These are phyloP conservation scores for Sphinx pinastri DNA, from an alignment of 2,888 invertebrate genomes.

Conservation along the genomic window DNA sequence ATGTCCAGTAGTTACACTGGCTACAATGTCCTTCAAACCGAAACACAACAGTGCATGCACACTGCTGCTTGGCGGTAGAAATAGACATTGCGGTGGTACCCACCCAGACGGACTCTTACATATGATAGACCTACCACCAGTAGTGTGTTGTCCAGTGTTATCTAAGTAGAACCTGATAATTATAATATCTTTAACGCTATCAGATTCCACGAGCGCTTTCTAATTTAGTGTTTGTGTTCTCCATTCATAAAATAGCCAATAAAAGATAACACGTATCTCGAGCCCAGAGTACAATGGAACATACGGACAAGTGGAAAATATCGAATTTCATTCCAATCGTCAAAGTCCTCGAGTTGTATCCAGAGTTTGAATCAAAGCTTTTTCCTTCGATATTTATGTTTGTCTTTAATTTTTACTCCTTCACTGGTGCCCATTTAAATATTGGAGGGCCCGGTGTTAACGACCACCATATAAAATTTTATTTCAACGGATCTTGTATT, in stretches of 20 bases:
- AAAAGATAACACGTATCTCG: conserved; percentile 57
- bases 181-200: conserved; percentile 17
- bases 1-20: too few relatives aligned
- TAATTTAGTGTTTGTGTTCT: conserved; percentile 39
- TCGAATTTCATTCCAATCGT: conserved; percentile 77
- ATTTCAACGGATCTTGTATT: conserved; percentile 73
- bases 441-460: conserved; percentile 65
- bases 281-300: conserved; percentile 62
- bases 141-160: too few relatives aligned
- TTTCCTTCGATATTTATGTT: conserved; percentile 76
- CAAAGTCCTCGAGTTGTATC: conserved; percentile 58
- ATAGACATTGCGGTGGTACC: too few relatives aligned
- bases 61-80: too few relatives aligned
- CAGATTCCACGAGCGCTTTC: conserved; percentile 25
- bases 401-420: conserved; percentile 82
- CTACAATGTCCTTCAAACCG: too few relatives aligned
- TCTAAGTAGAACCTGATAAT: conserved; percentile 20
- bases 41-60: too few relatives aligned
- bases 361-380: conserved; percentile 71
- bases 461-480: conserved; percentile 82
- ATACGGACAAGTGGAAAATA: conserved; percentile 68
- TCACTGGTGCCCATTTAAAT: conserved; percentile 74
- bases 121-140: too few relatives aligned
- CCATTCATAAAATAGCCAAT: conserved; percentile 71
- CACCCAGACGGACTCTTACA: too few relatives aligned